These are phyloP conservation scores for Orchesella flavescens DNA, from an alignment of 2,888 invertebrate species.

Conservation along the genomic window DNA sequence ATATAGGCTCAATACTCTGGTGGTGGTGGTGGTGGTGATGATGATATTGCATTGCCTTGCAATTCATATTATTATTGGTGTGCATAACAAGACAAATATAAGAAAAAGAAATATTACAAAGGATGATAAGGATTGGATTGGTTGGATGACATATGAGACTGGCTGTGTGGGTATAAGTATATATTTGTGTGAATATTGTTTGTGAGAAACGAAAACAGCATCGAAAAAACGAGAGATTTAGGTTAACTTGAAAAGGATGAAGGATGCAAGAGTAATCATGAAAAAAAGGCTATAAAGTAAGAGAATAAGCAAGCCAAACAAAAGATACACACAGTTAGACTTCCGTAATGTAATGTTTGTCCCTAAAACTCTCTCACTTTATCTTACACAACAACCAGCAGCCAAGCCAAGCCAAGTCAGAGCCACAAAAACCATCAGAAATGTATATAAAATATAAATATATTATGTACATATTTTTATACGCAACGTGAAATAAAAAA, in stretches of 20 bases:
- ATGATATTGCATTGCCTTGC: too few species aligned
- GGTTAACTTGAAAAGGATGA: constrained; percentile 48
- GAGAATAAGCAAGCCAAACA: constrained; percentile 23
- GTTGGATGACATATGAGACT: too few species aligned
- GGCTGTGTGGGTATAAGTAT: neutral
- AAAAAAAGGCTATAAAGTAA: neutral
- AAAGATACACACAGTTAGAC: constrained; percentile 29
- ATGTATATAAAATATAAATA: constrained; percentile 1
- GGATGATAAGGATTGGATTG: neutral
- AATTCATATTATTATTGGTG: too few species aligned
- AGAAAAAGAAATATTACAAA: neutral
- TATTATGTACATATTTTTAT: neutral
- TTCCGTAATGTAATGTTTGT: constrained; percentile 37
- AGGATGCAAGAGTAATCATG: constrained; percentile 20
- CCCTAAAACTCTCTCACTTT: constrained; percentile 34
- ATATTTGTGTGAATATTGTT: neutral
- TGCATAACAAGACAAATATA: constrained; percentile 6
- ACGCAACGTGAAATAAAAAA: neutral
- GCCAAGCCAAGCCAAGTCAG: neutral
- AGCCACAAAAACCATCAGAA: constrained; percentile 3
- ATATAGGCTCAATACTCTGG: neutral
- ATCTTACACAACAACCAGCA: constrained; percentile 26
- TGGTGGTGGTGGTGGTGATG: constrained; percentile 17
- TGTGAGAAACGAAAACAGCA: constrained; percentile 17
- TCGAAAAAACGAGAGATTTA: constrained; percentile 39